Conservation (phyloP, 2,888 invertebrate genomes). For the Troides helena region DNA sequence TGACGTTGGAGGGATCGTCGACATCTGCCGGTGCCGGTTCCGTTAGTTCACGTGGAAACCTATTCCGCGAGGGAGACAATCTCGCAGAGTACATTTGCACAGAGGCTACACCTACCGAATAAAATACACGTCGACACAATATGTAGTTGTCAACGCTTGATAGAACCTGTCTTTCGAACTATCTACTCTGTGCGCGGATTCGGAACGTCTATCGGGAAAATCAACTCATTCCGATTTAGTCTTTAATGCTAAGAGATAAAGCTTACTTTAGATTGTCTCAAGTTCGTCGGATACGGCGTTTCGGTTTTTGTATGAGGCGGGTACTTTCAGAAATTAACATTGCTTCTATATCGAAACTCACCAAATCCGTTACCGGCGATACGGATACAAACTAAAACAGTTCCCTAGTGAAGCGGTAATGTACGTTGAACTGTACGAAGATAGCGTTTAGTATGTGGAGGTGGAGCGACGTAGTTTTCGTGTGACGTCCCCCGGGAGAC, state of each 20-base stretch:
- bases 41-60: conserved; percentile 31
- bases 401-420: conserved; percentile 29
- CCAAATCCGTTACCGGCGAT: conserved; percentile 34
- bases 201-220: background rate
- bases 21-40: conserved; percentile 39
- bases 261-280: conserved; percentile 18
- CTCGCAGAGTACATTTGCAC: conserved; percentile 58
- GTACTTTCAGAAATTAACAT: conserved; percentile 25
- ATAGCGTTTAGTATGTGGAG: conserved; percentile 30
- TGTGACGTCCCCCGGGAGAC: conserved; percentile 51
- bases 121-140: conserved; percentile 68
- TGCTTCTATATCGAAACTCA: conserved; percentile 2
- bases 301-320: conserved; percentile 7
- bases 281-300: conserved; percentile 35
- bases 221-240: conserved; percentile 15
- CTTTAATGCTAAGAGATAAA: background rate
- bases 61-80: conserved; percentile 53
- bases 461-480: conserved; percentile 47
- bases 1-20: conserved; percentile 35
- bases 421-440: conserved; percentile 24
- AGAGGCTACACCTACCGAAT: conserved; percentile 69
- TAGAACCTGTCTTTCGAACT: conserved; percentile 78
- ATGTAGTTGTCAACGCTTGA: conserved; percentile 77
- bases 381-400: background rate
- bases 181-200: conserved; percentile 46